phyloP scores from a whole-genome alignment of 2,888 invertebrate genomes.

The Trachelus troglodyta region DNA sequence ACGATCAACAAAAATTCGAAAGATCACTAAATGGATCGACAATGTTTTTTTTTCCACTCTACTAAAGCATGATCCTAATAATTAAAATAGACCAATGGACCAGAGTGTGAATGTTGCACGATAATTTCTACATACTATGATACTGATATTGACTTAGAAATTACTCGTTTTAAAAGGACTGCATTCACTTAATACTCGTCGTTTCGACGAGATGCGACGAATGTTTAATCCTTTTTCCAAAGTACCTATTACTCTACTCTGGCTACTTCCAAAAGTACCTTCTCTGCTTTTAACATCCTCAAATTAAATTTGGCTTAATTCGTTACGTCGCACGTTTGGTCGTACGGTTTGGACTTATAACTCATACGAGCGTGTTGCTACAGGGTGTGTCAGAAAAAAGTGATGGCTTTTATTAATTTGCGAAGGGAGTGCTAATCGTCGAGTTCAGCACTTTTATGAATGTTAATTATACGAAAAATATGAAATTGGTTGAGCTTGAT shows the following conservation, averaged over 20 bases:
- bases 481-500: neutral
- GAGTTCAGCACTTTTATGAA: neutral
- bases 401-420: neutral
- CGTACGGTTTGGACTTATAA: neutral
- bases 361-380: neutral
- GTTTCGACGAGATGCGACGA: neutral
- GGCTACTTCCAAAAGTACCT: neutral
- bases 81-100: slow-evolving; percentile 14
- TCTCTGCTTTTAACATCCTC: neutral
- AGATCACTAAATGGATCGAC: neutral
- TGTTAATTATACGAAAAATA: neutral
- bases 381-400: neutral
- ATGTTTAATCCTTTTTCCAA: neutral
- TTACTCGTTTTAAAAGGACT: slow-evolving; percentile 15
- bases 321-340: neutral
- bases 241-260: neutral
- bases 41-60: neutral
- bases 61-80: slow-evolving; percentile 19
- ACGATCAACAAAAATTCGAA: slow-evolving; percentile 18
- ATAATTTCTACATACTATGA: neutral
- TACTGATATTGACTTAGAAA: neutral
- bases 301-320: neutral
- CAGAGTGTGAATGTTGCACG: slow-evolving; percentile 2
- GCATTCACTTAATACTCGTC: slow-evolving; percentile 21
- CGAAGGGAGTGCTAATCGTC: neutral